Percentiles rank a stretch among this genome's conserved stretches.
Conservation (phyloP, 2,888 invertebrate genomes). For the Sinodicranocentrus sp. region DNA sequence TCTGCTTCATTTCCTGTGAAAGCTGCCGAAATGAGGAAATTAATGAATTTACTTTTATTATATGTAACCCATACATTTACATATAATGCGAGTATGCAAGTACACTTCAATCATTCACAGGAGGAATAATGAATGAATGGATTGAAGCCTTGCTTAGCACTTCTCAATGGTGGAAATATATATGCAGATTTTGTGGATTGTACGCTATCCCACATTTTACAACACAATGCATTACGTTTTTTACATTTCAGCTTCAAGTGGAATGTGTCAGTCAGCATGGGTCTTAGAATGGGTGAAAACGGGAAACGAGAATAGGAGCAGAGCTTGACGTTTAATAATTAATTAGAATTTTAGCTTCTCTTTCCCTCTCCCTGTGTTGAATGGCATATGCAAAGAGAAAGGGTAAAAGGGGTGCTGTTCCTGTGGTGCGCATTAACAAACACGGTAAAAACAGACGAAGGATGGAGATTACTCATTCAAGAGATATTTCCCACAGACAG, state of each 20-base stretch:
- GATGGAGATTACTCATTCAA: constrained; percentile 38
- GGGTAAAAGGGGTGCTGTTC: constrained; percentile 35
- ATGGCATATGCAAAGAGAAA: constrained; percentile 11
- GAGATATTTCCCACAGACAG: constrained; percentile 19
- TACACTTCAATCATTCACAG: too few species aligned
- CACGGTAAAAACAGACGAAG: constrained; percentile 2
- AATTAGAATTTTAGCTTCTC: constrained; percentile 56
- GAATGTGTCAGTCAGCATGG: constrained; percentile 42
- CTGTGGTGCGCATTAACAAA: neutral
- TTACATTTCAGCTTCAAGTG: constrained; percentile 30
- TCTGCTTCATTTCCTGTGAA: constrained; percentile 31
- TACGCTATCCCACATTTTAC: neutral
- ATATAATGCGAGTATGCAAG: too few species aligned
- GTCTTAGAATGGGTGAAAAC: neutral
- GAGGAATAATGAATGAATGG: neutral
- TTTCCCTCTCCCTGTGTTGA: neutral
- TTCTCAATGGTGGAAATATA: neutral
- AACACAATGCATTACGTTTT: constrained; percentile 38
- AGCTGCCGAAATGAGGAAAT: neutral
- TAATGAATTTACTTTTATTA: neutral
- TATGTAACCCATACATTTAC: too few species aligned
- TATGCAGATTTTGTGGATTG: neutral
- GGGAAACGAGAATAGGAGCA: constrained; percentile 25
- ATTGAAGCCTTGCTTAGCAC: too few species aligned
- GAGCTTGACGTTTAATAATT: constrained; percentile 58